Base-by-base conservation (phyloP, 2,797 vertebrate genomes). In the Lagorchestes hirsutus region DNA sequence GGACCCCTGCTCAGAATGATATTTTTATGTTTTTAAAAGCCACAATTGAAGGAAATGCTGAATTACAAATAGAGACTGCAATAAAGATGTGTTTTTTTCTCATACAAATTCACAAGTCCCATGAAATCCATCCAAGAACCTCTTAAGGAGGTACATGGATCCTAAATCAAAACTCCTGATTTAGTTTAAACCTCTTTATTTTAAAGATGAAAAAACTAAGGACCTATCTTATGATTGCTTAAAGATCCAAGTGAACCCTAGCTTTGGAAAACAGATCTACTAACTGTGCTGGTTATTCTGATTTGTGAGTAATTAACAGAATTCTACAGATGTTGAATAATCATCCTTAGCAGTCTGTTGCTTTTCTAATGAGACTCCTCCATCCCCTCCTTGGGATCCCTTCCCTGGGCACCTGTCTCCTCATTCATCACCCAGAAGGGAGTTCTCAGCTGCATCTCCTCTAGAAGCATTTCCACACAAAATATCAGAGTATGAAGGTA, bases 391-490 rank as follows among this genome's bases (percentile, higher is more conserved):
- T 22, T 50, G 91, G 24, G 82, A 94, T 5, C 29, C 4, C 50
- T 91, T 16, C 13, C 54, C 55, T 90, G 1, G 5, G 27, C 90
- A 87, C 90, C 54, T 62, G 87, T 52, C 4, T 46, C 40, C 40
- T 87, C 9, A 27, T 27, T 46, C 40, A 87, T 87, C 34, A 14
- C 22, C 14, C 29, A 50, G 50, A 92, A 90, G 55, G n/a, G 6
- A 92, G n/a, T 82, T 92, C 50, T 92, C 55, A 67, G 28, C n/a
- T 10, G 58, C 93, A 46, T 92, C 46, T 87, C 57, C 57, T 82
- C 5, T 87, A 27, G 74, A 50, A 87, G 2, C 24, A 34, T 14
- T 87, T 50, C 9, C 24, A 87, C 24, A 27, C 59, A 62, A 62
- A 62, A 34, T 34, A 16, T 62, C 31, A 34, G 58, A 59, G 29